These are phyloP conservation scores for Mesoclemmys tuberculata DNA, from an alignment of 2,113 vertebrate species.

Conservation along the genomic window DNA sequence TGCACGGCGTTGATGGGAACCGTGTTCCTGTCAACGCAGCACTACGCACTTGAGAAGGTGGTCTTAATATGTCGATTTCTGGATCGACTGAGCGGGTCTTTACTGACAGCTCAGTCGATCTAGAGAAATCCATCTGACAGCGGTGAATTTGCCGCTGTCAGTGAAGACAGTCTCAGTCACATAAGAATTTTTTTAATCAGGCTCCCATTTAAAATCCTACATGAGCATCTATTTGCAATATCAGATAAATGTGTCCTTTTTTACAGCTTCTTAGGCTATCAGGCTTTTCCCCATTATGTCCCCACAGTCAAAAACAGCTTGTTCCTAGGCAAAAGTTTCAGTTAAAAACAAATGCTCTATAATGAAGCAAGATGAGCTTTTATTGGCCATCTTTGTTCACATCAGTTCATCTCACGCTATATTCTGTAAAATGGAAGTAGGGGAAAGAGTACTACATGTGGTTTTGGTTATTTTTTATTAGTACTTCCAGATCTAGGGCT, in stretches of 20 bases:
- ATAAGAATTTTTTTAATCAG: neutral
- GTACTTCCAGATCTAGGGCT: neutral
- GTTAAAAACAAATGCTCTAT: conserved; percentile 43
- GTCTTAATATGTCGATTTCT: no score
- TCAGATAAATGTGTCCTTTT: neutral
- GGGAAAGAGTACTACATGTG: neutral
- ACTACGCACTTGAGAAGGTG: no score
- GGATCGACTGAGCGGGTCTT: no score
- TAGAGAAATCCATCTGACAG: no score
- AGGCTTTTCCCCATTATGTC: neutral
- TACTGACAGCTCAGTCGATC: no score
- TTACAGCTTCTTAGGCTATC: neutral
- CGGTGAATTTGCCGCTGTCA: no score
- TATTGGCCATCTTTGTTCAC: neutral
- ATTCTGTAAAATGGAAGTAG: conserved; percentile 34
- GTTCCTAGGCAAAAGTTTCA: conserved; percentile 18
- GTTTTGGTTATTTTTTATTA: neutral
- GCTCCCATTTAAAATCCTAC: conserved; percentile 18
- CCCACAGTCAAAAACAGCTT: neutral
- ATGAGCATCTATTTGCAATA: neutral
- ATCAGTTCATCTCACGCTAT: conserved; percentile 32
- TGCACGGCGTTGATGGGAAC: no score
- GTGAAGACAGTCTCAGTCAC: no score
- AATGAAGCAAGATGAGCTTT: conserved; percentile 15
- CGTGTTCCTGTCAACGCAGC: no score